phyloP scores from a whole-genome alignment of 2,888 invertebrate genomes.

The Dicyrtomina minuta region DNA sequence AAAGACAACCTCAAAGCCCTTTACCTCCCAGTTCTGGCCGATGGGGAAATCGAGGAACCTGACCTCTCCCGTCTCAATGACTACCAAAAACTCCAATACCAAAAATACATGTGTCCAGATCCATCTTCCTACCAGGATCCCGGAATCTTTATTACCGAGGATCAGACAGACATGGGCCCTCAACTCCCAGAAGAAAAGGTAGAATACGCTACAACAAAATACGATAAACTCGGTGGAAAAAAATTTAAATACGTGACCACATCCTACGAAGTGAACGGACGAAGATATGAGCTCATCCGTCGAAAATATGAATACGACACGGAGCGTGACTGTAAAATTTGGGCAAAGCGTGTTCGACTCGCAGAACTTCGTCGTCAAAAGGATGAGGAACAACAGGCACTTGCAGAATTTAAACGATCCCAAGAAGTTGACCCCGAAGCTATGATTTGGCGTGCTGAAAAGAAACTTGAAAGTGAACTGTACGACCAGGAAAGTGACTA shows the following conservation, averaged over 20 bases:
- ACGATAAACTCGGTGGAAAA: conserved; percentile 22
- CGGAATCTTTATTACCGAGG: background rate
- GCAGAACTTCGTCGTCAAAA: conserved; percentile 1
- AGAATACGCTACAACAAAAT: conserved; percentile 3
- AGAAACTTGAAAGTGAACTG: background rate
- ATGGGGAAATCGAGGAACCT: too few species aligned
- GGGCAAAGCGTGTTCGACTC: conserved; percentile 10
- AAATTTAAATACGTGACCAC: conserved; percentile 10
- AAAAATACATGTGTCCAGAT: too few species aligned
- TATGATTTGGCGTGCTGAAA: conserved; percentile 10
- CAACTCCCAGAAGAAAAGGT: background rate
- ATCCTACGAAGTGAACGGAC: conserved; percentile 16
- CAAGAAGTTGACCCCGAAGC: conserved; percentile 4
- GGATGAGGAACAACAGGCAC: background rate
- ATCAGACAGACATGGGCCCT: background rate
- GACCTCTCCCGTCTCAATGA: too few species aligned
- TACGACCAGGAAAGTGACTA: conserved; percentile 23
- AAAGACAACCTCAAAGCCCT: conserved; percentile 9
- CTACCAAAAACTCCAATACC: too few species aligned
- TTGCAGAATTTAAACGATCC: background rate
- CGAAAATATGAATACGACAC: conserved; percentile 18
- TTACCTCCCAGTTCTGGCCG: background rate
- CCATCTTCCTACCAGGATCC: too few species aligned
- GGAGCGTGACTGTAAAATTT: conserved; percentile 6
- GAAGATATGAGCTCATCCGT: conserved; percentile 13